These are phyloP conservation scores for Heliangelus exortis DNA, from an alignment of 2,797 vertebrate genomes.

Conservation along the genomic window DNA sequence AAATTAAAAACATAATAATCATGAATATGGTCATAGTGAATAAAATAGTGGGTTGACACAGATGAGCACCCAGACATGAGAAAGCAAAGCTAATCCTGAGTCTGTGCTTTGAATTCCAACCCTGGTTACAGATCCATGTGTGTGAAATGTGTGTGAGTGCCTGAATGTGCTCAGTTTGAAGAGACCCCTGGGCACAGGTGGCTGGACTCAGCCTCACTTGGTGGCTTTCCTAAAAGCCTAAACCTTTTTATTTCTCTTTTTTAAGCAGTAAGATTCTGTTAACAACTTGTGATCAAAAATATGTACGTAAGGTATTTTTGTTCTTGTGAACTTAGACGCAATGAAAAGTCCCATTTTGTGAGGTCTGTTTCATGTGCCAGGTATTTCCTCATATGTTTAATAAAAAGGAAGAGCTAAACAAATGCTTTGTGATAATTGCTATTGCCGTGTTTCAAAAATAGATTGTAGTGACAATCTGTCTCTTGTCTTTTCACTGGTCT, in stretches of 20 bases:
- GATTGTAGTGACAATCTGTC: neutral
- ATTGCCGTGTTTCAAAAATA: neutral
- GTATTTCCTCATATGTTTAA: neutral
- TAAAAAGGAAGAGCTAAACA: neutral
- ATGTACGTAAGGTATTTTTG: neutral
- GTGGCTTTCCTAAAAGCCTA: neutral
- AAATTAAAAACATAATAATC: neutral
- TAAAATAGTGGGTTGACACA: neutral
- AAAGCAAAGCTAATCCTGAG: neutral
- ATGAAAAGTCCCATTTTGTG: neutral
- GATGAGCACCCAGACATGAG: neutral
- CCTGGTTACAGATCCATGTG: fast-evolving
- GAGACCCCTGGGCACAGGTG: neutral
- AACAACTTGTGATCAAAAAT: neutral
- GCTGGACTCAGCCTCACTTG: neutral
- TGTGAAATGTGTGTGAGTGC: fast-evolving
- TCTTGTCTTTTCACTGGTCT: neutral
- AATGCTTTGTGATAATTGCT: neutral
- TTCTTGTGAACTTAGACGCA: neutral
- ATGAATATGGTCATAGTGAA: neutral
- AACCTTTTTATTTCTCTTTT: neutral
- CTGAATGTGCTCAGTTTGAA: neutral
- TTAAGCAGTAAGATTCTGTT: neutral
- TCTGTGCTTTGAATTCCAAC: neutral
- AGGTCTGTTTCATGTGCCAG: fast-evolving